A percentile compares a stretch with the other conserved stretches of the same genome.
Conservation (phyloP, 2,113 vertebrate species). For the Brachirus orientalis region DNA sequence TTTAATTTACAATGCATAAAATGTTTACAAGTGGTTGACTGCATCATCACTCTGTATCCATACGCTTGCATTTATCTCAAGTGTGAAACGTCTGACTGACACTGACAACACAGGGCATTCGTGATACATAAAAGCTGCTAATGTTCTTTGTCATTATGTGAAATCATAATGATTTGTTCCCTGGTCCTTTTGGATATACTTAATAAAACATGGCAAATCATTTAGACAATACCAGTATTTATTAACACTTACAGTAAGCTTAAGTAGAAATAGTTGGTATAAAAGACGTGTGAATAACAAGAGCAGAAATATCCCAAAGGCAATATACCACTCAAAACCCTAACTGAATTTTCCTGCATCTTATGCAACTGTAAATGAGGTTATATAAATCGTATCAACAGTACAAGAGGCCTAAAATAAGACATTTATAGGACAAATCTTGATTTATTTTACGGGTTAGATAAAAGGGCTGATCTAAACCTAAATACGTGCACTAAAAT, state of each 20-base stretch:
- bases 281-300: conserved; percentile 12
- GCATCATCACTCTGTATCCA: too few species aligned
- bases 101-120: too few species aligned
- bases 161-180: conserved; percentile 4
- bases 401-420: conserved; percentile 22
- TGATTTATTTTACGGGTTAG: conserved; percentile 16
- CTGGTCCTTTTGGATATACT: too few species aligned
- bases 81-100: too few species aligned
- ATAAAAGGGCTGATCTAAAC: conserved; percentile 14
- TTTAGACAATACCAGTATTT: conserved; percentile 30
- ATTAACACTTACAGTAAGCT: conserved; percentile 51
- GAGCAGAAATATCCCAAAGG: conserved; percentile 11
- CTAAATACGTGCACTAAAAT: conserved; percentile 39
- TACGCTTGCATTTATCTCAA: too few species aligned
- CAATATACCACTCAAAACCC: conserved; percentile 20
- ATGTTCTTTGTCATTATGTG: conserved; percentile 5
- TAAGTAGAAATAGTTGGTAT: conserved; percentile 10
- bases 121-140: too few species aligned
- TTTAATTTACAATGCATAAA: too few species aligned
- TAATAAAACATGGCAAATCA: not conserved
- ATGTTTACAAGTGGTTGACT: too few species aligned
- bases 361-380: conserved; percentile 27
- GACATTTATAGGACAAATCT: not conserved
- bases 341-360: conserved; percentile 22
- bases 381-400: conserved; percentile 39